Conservation (phyloP, 2,113 vertebrate genomes). For the Nematolebias whitei region DNA sequence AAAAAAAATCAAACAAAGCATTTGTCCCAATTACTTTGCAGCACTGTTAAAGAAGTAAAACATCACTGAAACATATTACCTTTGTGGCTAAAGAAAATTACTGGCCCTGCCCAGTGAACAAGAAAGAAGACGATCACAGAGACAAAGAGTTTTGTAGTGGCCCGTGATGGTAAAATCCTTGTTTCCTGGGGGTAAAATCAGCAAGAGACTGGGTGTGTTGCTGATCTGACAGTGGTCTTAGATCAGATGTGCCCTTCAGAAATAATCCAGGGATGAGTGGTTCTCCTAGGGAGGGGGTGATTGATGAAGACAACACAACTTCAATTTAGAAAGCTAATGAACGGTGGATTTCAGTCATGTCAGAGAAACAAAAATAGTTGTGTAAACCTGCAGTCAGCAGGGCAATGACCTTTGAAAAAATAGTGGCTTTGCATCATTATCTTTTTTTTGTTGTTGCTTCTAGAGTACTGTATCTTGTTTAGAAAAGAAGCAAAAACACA, state of each 20-base stretch:
- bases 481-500: not conserved
- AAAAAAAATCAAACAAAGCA: no score
- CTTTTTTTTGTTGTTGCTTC: not conserved
- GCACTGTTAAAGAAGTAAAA: no score
- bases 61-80: no score
- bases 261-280: constrained; percentile 17
- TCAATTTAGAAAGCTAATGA: constrained; percentile 31
- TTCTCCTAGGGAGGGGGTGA: constrained; percentile 18
- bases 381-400: not conserved
- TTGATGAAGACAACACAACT: constrained; percentile 23
- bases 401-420: not conserved
- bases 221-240: constrained; percentile 29
- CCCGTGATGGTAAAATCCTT: constrained; percentile 14
- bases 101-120: not conserved
- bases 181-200: constrained; percentile 23
- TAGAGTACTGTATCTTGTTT: not conserved
- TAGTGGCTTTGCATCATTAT: not conserved
- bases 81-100: not conserved
- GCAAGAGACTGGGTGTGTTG: constrained; percentile 5
- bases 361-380: constrained; percentile 12
- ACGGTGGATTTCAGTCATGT: constrained; percentile 23
- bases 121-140: constrained; percentile 9
- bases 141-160: constrained; percentile 2
- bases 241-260: constrained; percentile 14
- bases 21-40: no score